Evolutionary conservation across 2,888 invertebrate genomes (phyloP).

Genomic region (Oscheius myriophilus): DNA sequence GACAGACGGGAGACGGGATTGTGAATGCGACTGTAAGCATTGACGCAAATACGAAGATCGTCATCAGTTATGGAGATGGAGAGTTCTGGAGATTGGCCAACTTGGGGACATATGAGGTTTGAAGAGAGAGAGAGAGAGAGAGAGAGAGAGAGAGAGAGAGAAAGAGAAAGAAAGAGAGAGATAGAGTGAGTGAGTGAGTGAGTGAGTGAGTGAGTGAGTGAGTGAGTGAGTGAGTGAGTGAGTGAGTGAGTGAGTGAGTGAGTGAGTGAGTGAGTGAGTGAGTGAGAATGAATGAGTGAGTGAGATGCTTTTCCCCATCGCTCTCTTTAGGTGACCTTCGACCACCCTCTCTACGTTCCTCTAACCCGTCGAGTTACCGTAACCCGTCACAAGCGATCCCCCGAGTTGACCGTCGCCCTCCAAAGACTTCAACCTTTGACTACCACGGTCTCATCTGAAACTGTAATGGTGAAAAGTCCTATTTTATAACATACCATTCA

Average conservation of each 20-base stretch:
- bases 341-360: conserved; percentile 54
- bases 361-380: conserved; percentile 42
- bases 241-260: no score
- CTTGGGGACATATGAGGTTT: conserved; percentile 81
- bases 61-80: conserved; percentile 83
- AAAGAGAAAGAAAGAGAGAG: neutral
- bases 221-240: neutral
- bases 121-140: neutral
- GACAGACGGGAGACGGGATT: conserved; percentile 77
- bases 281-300: no score
- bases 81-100: conserved; percentile 92
- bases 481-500: no score
- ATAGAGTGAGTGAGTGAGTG: neutral
- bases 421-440: conserved; percentile 6
- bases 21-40: conserved; percentile 82
- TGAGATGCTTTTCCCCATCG: neutral
- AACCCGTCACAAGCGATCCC: conserved; percentile 40
- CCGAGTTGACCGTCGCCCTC: conserved; percentile 24
- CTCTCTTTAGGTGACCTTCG: conserved; percentile 57
- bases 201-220: neutral
- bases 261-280: neutral
- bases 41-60: conserved; percentile 81
- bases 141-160: neutral
- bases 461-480: no score
- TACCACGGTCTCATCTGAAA: neutral